Evolutionary conservation across 2,888 invertebrate species (phyloP).

Genomic region (Gastracanthus pulcherrimus): DNA sequence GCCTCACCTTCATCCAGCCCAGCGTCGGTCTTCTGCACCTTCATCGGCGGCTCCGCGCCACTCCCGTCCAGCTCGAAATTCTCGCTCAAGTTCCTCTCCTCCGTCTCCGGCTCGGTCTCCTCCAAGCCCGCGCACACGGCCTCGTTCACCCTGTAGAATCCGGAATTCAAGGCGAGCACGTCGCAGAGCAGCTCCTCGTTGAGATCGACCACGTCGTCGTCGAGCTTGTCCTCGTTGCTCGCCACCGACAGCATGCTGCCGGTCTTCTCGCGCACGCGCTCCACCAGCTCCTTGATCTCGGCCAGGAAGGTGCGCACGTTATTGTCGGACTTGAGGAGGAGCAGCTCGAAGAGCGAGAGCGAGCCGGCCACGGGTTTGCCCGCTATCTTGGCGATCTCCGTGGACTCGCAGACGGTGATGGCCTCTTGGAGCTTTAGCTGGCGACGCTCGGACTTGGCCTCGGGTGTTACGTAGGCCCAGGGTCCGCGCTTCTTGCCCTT

Average conservation of each 20-base stretch:
- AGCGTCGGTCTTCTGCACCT: conserved; percentile 66
- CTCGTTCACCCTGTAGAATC: conserved; percentile 69
- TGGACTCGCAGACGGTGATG: conserved; percentile 71
- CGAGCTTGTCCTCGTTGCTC: conserved; percentile 60
- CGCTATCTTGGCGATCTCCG: conserved; percentile 73
- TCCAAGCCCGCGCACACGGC: conserved; percentile 59
- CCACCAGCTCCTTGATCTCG: conserved; percentile 71
- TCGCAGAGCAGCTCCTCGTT: conserved; percentile 70
- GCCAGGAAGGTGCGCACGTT: conserved; percentile 69
- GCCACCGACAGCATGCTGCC: conserved; percentile 65
- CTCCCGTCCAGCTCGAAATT: conserved; percentile 42
- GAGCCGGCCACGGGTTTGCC: conserved; percentile 73
- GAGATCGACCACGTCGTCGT: conserved; percentile 66
- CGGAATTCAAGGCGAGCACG: conserved; percentile 69
- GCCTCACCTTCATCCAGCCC: conserved; percentile 62
- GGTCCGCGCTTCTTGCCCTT: conserved; percentile 75
- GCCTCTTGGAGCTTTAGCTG: conserved; percentile 73
- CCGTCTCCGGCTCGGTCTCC: conserved; percentile 59
- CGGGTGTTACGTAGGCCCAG: conserved; percentile 74
- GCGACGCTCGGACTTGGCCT: conserved; percentile 72
- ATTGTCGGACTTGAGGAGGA: conserved; percentile 71
- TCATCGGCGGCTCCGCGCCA: conserved; percentile 66
- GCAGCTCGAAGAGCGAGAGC: conserved; percentile 71
- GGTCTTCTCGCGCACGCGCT: conserved; percentile 68
- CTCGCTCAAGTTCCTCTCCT: conserved; percentile 50